Evolutionary conservation across 2,797 vertebrate species (phyloP).

Genomic region (Echeneis naucrates): DNA sequence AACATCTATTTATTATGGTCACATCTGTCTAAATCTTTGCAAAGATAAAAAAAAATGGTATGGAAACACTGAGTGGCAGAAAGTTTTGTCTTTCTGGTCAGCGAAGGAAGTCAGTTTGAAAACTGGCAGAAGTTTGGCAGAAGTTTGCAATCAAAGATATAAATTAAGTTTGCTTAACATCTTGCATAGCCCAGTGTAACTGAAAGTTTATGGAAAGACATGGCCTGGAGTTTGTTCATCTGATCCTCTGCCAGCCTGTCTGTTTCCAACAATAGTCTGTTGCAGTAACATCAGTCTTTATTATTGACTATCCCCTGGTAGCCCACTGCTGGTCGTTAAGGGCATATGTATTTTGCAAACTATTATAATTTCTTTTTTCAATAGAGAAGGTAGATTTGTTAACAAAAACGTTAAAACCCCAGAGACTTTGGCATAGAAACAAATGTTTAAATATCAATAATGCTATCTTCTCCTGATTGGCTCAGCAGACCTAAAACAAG

Average conservation of each 20-base stretch:
- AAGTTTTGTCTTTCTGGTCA: neutral
- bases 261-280: constrained; percentile 3
- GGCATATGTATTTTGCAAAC: constrained; percentile 13
- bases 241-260: constrained; percentile 5
- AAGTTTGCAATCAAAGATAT: neutral
- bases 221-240: constrained; percentile 1
- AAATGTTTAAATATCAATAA: neutral
- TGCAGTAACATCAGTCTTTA: constrained; percentile 35
- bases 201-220: constrained; percentile 12
- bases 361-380: neutral
- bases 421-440: neutral
- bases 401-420: neutral
- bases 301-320: constrained; percentile 43
- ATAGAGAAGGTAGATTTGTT: neutral
- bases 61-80: neutral
- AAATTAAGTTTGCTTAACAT: neutral
- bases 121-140: neutral
- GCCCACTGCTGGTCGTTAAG: neutral
- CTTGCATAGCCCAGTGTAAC: neutral
- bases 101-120: neutral
- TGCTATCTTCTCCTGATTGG: constrained; percentile 29
- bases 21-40: too few species aligned
- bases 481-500: constrained; percentile 88
- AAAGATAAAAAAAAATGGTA: too few species aligned
- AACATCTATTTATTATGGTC: too few species aligned